Conservation (phyloP, 2,113 vertebrate species). For the Climacteris rufus region DNA sequence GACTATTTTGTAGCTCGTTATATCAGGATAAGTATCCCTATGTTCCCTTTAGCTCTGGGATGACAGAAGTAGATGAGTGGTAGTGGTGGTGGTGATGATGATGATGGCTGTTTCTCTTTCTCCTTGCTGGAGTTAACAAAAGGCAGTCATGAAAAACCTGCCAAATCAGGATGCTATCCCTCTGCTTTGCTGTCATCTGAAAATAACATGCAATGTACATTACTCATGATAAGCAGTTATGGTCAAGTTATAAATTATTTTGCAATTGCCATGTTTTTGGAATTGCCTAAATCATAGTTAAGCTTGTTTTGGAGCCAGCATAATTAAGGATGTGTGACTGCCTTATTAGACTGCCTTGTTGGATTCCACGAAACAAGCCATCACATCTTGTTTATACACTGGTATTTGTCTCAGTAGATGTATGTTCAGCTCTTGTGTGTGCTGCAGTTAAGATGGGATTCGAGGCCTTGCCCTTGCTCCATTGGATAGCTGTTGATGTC, state of each 20-base stretch:
- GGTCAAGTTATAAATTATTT: background rate
- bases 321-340: background rate
- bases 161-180: background rate
- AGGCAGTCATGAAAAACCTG: background rate
- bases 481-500: background rate
- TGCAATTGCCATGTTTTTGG: background rate
- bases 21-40: background rate
- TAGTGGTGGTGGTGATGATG: background rate
- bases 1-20: background rate
- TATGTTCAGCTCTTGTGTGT: background rate
- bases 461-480: background rate
- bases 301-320: background rate
- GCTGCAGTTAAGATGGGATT: background rate
- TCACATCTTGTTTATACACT: background rate
- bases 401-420: background rate
- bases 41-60: background rate
- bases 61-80: background rate
- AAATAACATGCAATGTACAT: background rate
- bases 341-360: background rate
- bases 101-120: background rate
- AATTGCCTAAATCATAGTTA: background rate
- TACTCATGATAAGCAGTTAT: background rate
- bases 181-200: background rate
- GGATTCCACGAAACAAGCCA: background rate
- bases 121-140: background rate